Evolutionary conservation across 2,113 vertebrate species (phyloP).

Genomic region (Perca schrenkii): DNA sequence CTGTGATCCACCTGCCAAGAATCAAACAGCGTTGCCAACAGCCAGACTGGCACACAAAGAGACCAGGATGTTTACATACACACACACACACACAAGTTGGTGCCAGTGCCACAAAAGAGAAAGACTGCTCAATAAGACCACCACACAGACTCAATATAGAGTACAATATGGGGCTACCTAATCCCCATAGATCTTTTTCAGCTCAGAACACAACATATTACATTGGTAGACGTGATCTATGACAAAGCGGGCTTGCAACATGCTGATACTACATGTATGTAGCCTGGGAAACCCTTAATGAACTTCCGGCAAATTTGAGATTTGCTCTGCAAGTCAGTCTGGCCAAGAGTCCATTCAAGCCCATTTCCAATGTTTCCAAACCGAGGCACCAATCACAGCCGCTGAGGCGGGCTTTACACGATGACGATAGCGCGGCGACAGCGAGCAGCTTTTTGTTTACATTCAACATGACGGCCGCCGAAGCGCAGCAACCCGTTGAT

Average conservation of each 20-base stretch:
- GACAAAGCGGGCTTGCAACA: slow-evolving; percentile 1
- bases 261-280: not conserved
- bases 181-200: slow-evolving; percentile 43
- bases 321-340: no score
- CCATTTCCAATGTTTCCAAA: no score
- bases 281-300: no score
- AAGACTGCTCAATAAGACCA: slow-evolving; percentile 64
- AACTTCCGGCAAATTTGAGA: no score
- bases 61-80: slow-evolving; percentile 57
- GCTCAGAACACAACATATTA: slow-evolving; percentile 26
- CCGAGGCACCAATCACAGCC: no score
- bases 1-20: slow-evolving; percentile 84
- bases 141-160: slow-evolving; percentile 45
- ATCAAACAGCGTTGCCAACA: slow-evolving; percentile 78
- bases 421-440: no score
- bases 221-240: slow-evolving; percentile 14
- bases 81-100: slow-evolving; percentile 34
- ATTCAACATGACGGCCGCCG: no score
- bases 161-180: slow-evolving; percentile 62
- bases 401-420: no score
- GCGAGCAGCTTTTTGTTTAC: no score
- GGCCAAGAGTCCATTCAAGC: no score
- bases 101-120: slow-evolving; percentile 60
- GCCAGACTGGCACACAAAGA: slow-evolving; percentile 74
- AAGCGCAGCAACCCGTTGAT: no score